phyloP scores from a whole-genome alignment of 2,113 vertebrate genomes.

The Sturnira hondurensis region DNA sequence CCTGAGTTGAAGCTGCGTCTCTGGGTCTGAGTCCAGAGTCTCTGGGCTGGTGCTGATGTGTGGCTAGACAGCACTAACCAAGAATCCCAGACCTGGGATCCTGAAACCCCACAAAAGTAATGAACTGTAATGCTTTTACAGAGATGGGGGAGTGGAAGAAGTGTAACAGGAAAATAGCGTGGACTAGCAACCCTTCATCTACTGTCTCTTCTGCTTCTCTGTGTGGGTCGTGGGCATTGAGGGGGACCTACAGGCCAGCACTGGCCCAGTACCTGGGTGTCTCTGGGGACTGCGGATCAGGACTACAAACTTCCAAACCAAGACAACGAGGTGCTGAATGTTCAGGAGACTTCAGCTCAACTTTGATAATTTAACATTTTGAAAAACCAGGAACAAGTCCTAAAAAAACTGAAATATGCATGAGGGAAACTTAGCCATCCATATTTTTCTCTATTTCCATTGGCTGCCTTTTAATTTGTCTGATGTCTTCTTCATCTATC shows the following conservation, averaged over 20 bases:
- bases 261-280: background rate
- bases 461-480: background rate
- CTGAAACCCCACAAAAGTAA: constrained; percentile 45
- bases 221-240: background rate
- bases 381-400: constrained; percentile 33
- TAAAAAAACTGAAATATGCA: background rate
- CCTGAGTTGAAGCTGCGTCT: background rate
- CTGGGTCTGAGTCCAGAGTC: background rate
- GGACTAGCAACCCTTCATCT: background rate
- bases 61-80: background rate
- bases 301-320: constrained; percentile 15
- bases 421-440: background rate
- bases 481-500: constrained; percentile 11
- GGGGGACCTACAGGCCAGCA: background rate
- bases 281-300: background rate
- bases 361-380: constrained; percentile 45
- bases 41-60: background rate
- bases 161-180: constrained; percentile 23
- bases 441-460: background rate
- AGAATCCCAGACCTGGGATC: constrained; percentile 27
- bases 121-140: constrained; percentile 45
- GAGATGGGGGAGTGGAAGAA: background rate
- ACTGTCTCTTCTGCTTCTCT: background rate
- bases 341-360: background rate
- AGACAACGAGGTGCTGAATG: background rate